Evolutionary conservation across 2,113 vertebrate species (phyloP).

Genomic region (Struthidea cinerea): DNA sequence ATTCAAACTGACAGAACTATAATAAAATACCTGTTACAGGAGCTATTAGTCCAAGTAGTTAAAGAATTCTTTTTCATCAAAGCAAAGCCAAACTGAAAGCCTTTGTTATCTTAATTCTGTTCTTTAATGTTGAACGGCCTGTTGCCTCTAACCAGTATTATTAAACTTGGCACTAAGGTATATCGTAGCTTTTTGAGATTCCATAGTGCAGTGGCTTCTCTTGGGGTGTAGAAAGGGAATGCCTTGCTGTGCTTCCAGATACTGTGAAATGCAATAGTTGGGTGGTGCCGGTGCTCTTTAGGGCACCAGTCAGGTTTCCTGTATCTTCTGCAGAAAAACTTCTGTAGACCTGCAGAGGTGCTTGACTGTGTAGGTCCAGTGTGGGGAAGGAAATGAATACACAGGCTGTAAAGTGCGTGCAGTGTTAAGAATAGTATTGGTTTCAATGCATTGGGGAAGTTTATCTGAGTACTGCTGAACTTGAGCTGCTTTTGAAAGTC

Average conservation of each 20-base stretch:
- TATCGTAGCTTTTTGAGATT: background rate
- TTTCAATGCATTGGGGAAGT: constrained; percentile 6
- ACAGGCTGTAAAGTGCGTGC: background rate
- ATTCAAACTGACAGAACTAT: background rate
- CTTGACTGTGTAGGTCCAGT: accelerated
- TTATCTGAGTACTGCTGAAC: background rate
- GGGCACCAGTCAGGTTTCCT: background rate
- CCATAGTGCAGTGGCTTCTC: background rate
- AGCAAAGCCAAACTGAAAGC: background rate
- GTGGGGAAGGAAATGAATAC: background rate
- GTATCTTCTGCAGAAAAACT: background rate
- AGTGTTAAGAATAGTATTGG: background rate
- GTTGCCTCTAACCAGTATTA: background rate
- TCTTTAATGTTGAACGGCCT: background rate
- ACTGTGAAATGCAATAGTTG: background rate
- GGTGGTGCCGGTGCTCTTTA: background rate
- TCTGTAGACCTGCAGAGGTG: background rate
- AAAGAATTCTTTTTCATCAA: background rate
- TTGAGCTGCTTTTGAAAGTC: background rate
- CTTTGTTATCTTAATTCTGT: background rate
- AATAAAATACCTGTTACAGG: background rate
- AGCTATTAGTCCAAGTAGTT: background rate
- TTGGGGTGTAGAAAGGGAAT: background rate
- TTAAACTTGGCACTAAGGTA: background rate
- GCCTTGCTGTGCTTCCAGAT: background rate